Evolutionary conservation across 2,888 invertebrate species (phyloP).

Genomic region (Liodrosophila aerea): DNA sequence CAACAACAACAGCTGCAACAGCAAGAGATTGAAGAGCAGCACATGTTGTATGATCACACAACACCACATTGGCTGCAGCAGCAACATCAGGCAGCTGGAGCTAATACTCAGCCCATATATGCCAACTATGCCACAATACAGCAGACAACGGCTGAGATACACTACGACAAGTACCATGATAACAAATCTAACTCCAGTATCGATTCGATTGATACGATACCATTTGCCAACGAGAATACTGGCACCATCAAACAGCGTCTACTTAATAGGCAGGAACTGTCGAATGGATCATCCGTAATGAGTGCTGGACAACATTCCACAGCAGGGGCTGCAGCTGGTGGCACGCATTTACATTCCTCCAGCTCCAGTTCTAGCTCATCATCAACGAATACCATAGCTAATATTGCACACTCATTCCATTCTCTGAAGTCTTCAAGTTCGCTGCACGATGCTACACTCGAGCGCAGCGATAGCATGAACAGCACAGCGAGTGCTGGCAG

Average conservation of each 20-base stretch:
- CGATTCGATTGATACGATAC: conserved; percentile 95
- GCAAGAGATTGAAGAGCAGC: conserved; percentile 37
- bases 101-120: conserved; percentile 79
- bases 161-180: conserved; percentile 83
- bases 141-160: conserved; percentile 86
- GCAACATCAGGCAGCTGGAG: conserved; percentile 29
- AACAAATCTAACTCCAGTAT: conserved; percentile 94
- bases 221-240: conserved; percentile 99
- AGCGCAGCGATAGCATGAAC: conserved; percentile 83
- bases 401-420: conserved; percentile 82
- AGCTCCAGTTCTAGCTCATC: conserved; percentile 82
- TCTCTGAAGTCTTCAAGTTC: conserved; percentile 82
- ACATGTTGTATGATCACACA: conserved; percentile 61
- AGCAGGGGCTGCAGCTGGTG: conserved; percentile 66
- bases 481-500: conserved; percentile 83
- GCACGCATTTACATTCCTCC: conserved; percentile 80
- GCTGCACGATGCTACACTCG: conserved; percentile 83
- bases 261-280: conserved; percentile 83
- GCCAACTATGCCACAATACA: conserved; percentile 83
- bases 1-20: conserved; percentile 33
- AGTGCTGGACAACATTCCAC: conserved; percentile 77
- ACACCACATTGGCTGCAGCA: conserved; percentile 66
- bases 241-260: conserved; percentile 97
- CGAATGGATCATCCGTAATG: conserved; percentile 77
- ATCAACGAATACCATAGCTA: conserved; percentile 82